These are phyloP conservation scores for Anguilla japonica DNA, from an alignment of 2,113 vertebrate genomes.

Conservation along the genomic window DNA sequence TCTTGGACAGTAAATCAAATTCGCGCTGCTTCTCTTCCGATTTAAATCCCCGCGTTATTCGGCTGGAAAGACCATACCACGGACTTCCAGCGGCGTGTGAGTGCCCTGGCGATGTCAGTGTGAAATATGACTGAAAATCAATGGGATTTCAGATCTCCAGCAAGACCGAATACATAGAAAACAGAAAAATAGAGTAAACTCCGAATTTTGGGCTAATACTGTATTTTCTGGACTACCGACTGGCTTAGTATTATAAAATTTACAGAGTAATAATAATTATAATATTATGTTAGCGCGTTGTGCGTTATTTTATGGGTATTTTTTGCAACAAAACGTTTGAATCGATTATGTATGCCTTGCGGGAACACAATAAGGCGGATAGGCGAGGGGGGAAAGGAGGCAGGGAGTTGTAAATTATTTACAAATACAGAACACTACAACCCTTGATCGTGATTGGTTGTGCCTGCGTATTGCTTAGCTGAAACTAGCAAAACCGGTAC, in stretches of 20 bases:
- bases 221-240: background rate
- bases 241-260: background rate
- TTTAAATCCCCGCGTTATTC: constrained; percentile 18
- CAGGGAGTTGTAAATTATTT: constrained; percentile 31
- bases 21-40: background rate
- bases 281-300: background rate
- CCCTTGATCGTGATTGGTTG: background rate
- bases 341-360: constrained; percentile 23
- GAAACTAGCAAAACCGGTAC: background rate
- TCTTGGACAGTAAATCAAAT: background rate
- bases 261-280: background rate
- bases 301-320: background rate
- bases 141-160: constrained; percentile 59
- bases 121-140: constrained; percentile 78
- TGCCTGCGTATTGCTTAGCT: background rate
- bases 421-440: constrained; percentile 16
- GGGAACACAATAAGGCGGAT: constrained; percentile 9
- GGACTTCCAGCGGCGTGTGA: constrained; percentile 32
- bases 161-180: constrained; percentile 53
- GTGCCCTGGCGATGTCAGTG: constrained; percentile 64
- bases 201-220: background rate
- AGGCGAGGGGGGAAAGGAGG: constrained; percentile 19
- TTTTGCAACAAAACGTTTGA: background rate
- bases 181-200: constrained; percentile 30
- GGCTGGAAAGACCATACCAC: constrained; percentile 1